A percentile compares a stretch with the other conserved stretches of the same genome.
These are phyloP conservation scores for Calliopum simillimum DNA, from an alignment of 2,888 invertebrate genomes.

Conservation along the genomic window DNA sequence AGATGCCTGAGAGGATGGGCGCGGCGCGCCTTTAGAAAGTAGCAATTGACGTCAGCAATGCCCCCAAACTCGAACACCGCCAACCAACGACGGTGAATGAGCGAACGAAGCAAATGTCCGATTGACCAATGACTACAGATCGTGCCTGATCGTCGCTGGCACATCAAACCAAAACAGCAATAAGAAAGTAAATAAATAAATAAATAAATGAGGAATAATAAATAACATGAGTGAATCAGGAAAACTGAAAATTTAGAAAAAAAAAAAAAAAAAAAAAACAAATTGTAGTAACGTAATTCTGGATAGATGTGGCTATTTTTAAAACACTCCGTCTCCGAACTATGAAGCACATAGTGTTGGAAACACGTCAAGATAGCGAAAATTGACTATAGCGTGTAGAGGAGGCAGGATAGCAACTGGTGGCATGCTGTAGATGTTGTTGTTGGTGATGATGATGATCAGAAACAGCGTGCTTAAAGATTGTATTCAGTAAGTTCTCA, in stretches of 20 bases:
- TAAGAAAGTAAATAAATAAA: neutral
- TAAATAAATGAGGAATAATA: neutral
- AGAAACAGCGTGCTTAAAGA: too few species aligned
- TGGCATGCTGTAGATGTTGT: too few species aligned
- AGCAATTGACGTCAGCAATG: constrained; percentile 35
- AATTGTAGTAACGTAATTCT: too few species aligned
- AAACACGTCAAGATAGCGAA: too few species aligned
- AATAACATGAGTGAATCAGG: neutral
- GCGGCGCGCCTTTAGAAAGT: neutral
- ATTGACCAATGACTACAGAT: neutral
- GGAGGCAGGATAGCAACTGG: too few species aligned
- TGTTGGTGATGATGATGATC: too few species aligned
- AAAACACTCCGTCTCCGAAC: too few species aligned
- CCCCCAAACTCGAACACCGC: constrained; percentile 23
- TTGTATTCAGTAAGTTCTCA: too few species aligned
- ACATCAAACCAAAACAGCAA: constrained; percentile 8
- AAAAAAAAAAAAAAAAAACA: neutral
- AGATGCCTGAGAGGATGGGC: constrained; percentile 17
- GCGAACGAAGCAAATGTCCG: neutral
- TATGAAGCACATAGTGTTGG: too few species aligned
- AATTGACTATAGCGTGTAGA: too few species aligned
- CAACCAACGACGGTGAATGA: neutral
- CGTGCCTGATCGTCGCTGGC: constrained; percentile 8
- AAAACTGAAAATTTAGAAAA: neutral
- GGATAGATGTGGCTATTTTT: too few species aligned